These are phyloP conservation scores for Nesometra sesokonis DNA, from an alignment of 35 echinoderm and acorn worm genomes.

Conservation along the genomic window DNA sequence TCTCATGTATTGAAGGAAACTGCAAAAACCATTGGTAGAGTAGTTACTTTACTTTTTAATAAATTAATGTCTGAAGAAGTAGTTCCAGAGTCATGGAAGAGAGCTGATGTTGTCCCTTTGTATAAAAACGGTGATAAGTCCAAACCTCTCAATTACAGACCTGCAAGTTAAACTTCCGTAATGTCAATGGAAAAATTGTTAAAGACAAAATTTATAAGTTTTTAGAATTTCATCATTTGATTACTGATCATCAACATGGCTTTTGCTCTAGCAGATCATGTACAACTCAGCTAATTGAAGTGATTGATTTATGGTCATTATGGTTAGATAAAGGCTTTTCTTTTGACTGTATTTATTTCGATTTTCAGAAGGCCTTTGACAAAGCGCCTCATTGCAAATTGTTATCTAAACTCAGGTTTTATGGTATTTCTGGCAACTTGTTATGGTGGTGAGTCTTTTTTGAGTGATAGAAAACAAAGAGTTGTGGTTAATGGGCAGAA, in stretches of 20 bases:
- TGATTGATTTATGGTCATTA: conserved; percentile 4
- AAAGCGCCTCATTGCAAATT: not conserved
- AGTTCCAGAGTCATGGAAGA: not conserved
- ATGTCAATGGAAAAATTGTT: too few species aligned
- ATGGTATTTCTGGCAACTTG: not conserved
- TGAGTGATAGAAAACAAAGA: conserved; percentile 23
- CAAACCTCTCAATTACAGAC: not conserved
- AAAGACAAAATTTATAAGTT: conserved; percentile 1
- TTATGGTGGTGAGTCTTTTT: conserved; percentile 1
- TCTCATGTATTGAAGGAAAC: conserved; percentile 1
- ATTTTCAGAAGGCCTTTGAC: too few species aligned
- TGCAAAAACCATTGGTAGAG: not conserved
- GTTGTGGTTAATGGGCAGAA: not conserved
- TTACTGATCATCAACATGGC: conserved; percentile 28
- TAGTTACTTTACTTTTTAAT: conserved; percentile 9
- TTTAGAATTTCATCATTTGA: conserved; percentile 1
- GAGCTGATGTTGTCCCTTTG: not conserved
- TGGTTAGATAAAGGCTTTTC: not conserved
- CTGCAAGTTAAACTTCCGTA: conserved; percentile 7
- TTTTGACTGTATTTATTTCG: too few species aligned
- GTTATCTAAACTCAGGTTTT: too few species aligned
- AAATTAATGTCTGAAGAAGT: not conserved
- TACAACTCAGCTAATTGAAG: conserved; percentile 23
- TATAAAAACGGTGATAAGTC: not conserved
- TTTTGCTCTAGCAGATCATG: conserved; percentile 23